Base-by-base conservation (phyloP, 2,888 invertebrate genomes). In the Euzetes globulus region DNA sequence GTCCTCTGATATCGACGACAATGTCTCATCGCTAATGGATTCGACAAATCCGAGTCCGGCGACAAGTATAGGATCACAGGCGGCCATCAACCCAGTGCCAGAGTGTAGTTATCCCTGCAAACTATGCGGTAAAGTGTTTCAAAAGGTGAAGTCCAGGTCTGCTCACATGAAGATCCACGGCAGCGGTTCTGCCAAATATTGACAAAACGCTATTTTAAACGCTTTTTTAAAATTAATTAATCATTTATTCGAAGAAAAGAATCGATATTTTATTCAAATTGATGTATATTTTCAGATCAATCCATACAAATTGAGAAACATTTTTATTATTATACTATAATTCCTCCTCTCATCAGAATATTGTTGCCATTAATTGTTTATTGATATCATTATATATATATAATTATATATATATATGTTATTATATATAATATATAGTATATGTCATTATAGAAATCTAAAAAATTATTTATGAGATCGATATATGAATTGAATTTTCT, bases 81-180 rank as follows among this genome's bases (percentile, higher is more conserved):
- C 13, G 15, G n/a, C 71, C 5, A 6, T n/a, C 9, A n/a, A n/a
- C n/a, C 2, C 58, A 13, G 25, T 27, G 19, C 29, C 13, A 15
- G 50, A 47, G 41, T 41, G 41, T 11, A 41, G 11, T 15, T 73
- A 68, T 85, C 95, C 95, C 82, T 96, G 96, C 89, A 94, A 94
- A 88, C 91, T 95, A 84, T 96, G 96, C 90, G 95, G 94, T 89
- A 96, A 95, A 88, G 90, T 94, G 84, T 96, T 96, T 88, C 90
- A 89, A 86, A 96, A 96, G 88, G 93, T 96, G 83, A 95, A 96
- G 87, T 97, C 96, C 87, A 90, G 97, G 85, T 97, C 95, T 86
- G 97, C 97, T 79, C 98, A 98, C 86, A 97, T 98, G 97, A 98
- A 98, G 87, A 95, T 94, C 80, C 98, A 98, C 86, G 68, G 47